phyloP scores from a whole-genome alignment of 2,888 invertebrate species.

The Flexamia atlantica region DNA sequence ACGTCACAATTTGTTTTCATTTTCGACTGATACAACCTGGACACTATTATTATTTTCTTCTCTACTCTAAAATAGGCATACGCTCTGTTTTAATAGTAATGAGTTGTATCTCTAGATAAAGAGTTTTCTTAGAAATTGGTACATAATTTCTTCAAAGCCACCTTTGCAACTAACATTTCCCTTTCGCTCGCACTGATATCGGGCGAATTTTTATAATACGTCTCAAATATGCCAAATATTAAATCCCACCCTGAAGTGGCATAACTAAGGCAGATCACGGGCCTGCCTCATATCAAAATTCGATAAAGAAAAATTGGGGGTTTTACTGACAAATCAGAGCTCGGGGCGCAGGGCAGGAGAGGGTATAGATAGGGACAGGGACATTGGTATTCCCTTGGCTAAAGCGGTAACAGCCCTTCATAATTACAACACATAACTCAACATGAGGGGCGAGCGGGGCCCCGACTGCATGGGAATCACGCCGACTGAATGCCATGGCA shows the following conservation, averaged over 20 bases:
- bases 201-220: no score
- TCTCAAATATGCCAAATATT: no score
- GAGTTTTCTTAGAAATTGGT: no score
- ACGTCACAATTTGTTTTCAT: no score
- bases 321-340: constrained; percentile 37
- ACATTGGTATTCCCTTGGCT: constrained; percentile 50
- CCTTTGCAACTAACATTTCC: no score
- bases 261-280: constrained; percentile 30
- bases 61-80: no score
- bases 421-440: constrained; percentile 57
- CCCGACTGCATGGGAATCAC: constrained; percentile 20
- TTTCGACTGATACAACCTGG: no score
- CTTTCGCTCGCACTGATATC: no score
- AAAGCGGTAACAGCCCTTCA: constrained; percentile 36
- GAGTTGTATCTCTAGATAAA: no score
- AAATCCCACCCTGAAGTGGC: not conserved
- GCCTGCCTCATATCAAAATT: not conserved
- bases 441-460: not conserved
- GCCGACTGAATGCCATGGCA: not conserved
- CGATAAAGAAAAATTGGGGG: constrained; percentile 24
- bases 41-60: no score
- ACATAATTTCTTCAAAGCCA: no score
- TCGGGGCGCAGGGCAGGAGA: not conserved
- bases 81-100: no score
- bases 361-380: constrained; percentile 35